phyloP scores from a whole-genome alignment of 2,797 vertebrate species.

The Vipera ursinii region DNA sequence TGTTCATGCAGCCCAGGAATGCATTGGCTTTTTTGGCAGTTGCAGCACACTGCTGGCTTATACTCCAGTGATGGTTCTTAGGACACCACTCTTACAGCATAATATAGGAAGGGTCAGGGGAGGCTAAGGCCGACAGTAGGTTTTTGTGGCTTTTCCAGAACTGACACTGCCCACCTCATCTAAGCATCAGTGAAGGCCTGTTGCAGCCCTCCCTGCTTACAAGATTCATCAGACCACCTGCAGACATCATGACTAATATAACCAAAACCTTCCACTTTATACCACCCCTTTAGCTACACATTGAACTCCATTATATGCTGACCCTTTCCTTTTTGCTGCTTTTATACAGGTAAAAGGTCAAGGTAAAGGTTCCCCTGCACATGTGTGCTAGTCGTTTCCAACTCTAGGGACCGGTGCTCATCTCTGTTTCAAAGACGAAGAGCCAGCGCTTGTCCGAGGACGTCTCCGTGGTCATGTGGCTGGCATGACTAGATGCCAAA shows the following conservation, averaged over 20 bases:
- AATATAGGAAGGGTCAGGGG: neutral
- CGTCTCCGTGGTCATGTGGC: too few species aligned
- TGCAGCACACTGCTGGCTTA: neutral
- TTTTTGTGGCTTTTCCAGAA: neutral
- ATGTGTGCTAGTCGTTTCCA: too few species aligned
- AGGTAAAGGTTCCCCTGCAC: too few species aligned
- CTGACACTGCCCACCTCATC: neutral
- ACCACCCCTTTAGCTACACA: neutral
- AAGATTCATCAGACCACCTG: neutral
- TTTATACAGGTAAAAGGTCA: neutral
- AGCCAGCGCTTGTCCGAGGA: too few species aligned
- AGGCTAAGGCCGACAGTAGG: neutral
- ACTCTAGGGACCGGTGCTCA: too few species aligned
- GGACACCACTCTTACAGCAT: neutral
- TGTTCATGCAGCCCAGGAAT: neutral
- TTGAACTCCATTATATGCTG: neutral
- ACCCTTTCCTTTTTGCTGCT: neutral
- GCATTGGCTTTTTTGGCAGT: neutral
- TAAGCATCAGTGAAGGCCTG: neutral
- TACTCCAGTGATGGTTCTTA: too few species aligned
- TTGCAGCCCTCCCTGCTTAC: neutral
- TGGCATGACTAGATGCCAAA: too few species aligned
- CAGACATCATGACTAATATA: neutral
- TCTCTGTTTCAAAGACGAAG: too few species aligned
- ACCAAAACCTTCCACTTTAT: neutral